These are phyloP conservation scores for Ptychobarbus kaznakovi DNA, from an alignment of 2,797 vertebrate species.

Conservation along the genomic window DNA sequence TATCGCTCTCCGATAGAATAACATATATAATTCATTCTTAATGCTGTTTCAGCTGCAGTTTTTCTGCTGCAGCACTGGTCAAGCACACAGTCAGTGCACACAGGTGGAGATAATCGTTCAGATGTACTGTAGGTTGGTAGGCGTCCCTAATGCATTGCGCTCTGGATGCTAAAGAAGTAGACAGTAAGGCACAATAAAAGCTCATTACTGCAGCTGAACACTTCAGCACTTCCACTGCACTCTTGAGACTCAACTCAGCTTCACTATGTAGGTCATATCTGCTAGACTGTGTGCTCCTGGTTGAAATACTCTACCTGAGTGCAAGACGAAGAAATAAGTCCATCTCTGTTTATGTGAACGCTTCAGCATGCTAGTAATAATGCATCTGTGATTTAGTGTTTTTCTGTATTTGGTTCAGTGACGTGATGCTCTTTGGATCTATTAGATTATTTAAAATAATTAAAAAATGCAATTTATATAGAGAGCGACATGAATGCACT, in stretches of 20 bases:
- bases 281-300: not conserved
- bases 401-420: not conserved
- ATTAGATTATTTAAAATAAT: not conserved
- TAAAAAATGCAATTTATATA: not conserved
- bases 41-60: not conserved
- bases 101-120: conserved; percentile 12
- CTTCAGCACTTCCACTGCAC: conserved; percentile 34
- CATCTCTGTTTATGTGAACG: not conserved
- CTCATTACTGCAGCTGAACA: conserved; percentile 20
- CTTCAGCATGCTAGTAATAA: not conserved
- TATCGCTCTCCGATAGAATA: not conserved
- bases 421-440: not conserved
- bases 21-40: conserved; percentile 19
- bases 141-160: conserved; percentile 3
- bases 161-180: conserved; percentile 1
- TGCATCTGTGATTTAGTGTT: not conserved
- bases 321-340: conserved; percentile 7
- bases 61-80: not conserved
- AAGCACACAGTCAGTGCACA: not conserved
- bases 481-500: not conserved
- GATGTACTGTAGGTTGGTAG: not conserved
- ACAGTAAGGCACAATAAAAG: conserved; percentile 30
- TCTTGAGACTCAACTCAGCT: conserved; percentile 6
- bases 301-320: not conserved
- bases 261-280: conserved; percentile 22